Evolutionary conservation across 2,113 vertebrate genomes (phyloP).

Genomic region (Machaerirhynchus nigripectus): DNA sequence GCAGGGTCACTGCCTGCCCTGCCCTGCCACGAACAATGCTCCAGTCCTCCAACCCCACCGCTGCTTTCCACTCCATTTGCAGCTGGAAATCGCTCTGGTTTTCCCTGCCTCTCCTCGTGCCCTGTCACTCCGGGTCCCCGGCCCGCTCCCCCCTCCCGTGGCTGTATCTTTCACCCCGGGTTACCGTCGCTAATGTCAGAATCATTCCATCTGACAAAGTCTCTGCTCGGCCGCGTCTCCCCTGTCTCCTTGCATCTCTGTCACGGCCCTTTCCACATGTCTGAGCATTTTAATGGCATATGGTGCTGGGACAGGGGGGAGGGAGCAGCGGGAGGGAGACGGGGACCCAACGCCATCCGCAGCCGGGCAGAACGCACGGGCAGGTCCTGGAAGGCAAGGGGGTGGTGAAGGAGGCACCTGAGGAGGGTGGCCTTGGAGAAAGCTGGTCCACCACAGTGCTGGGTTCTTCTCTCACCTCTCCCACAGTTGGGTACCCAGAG

Average conservation of each 20-base stretch:
- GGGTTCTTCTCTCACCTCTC: conserved; percentile 30
- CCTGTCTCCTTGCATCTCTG: conserved; percentile 75
- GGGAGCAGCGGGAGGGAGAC: neutral
- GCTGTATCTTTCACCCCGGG: conserved; percentile 57
- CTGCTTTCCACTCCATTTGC: neutral
- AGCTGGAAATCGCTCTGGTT: neutral
- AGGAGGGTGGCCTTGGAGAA: neutral
- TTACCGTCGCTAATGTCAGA: conserved; percentile 65
- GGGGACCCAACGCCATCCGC: neutral
- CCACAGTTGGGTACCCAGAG: neutral
- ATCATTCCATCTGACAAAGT: conserved; percentile 76
- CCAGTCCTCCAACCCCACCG: neutral
- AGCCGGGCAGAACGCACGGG: neutral
- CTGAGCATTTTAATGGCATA: conserved; percentile 81
- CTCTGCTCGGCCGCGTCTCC: conserved; percentile 62
- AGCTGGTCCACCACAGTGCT: neutral
- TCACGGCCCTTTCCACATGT: conserved; percentile 77
- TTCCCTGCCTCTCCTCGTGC: neutral
- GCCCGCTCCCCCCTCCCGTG: neutral
- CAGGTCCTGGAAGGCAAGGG: neutral
- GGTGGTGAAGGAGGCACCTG: neutral
- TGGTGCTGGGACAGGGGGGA: conserved; percentile 64
- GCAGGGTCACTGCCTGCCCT: neutral
- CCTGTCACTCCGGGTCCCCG: neutral
- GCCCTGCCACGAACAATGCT: fast-evolving